Conservation (phyloP, 2,113 vertebrate genomes). For the Illadopsis cleaveri region DNA sequence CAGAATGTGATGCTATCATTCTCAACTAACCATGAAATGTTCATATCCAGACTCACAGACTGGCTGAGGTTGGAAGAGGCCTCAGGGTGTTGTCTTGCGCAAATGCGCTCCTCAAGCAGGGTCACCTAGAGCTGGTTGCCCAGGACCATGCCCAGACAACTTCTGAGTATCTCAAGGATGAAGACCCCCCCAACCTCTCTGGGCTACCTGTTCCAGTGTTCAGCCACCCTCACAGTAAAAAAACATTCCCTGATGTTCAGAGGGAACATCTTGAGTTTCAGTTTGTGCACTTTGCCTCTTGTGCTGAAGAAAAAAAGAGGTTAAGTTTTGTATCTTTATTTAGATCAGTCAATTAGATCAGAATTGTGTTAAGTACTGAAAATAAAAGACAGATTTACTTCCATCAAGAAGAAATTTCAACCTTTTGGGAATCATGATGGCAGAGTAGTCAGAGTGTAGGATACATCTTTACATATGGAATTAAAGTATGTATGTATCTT, state of each 20-base stretch:
- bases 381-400: not conserved
- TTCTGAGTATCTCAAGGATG: not conserved
- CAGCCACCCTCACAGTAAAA: not conserved
- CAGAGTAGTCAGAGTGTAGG: not conserved
- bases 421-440: not conserved
- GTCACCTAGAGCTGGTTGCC: not conserved
- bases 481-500: not conserved
- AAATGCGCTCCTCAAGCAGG: not conserved
- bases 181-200: not conserved
- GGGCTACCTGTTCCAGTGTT: not conserved
- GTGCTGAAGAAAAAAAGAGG: not conserved
- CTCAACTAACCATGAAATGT: not conserved
- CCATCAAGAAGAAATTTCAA: not conserved
- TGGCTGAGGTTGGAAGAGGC: not conserved
- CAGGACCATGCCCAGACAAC: not conserved
- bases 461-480: not conserved
- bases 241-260: not conserved
- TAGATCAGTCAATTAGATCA: not conserved
- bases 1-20: not conserved
- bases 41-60: not conserved
- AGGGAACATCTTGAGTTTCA: not conserved
- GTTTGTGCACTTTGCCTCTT: not conserved
- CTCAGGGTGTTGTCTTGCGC: not conserved
- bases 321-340: not conserved
- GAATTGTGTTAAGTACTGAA: not conserved